phyloP scores from a whole-genome alignment of 1,140 invertebrate genomes.

The Oryctes rhinoceros region DNA sequence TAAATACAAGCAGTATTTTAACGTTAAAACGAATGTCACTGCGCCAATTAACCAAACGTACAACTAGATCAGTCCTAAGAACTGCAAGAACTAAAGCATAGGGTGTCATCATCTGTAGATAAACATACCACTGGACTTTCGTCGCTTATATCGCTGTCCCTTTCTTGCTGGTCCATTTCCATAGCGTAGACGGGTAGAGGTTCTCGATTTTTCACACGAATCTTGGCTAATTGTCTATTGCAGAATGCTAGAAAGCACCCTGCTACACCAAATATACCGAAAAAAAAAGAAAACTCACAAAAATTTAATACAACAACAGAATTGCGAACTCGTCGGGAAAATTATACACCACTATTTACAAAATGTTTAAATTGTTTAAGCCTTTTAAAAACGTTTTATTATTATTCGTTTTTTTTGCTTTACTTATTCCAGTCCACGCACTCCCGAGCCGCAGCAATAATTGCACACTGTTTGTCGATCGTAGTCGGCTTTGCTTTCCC shows the following conservation, averaged over 20 bases:
- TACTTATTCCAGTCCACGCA: constrained; percentile 7
- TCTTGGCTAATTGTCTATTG: constrained; percentile 69
- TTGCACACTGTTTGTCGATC: background rate
- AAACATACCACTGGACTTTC: constrained; percentile 68
- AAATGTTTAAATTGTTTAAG: background rate
- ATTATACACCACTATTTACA: constrained; percentile 24
- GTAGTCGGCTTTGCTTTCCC: background rate
- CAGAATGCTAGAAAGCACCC: constrained; percentile 59
- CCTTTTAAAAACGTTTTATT: background rate
- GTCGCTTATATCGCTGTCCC: constrained; percentile 77
- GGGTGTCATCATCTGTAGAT: background rate
- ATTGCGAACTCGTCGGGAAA: background rate
- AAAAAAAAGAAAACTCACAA: constrained; percentile 44
- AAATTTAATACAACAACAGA: background rate
- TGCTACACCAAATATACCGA: constrained; percentile 45
- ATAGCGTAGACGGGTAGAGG: constrained; percentile 86
- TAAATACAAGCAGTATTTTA: too few relatives aligned
- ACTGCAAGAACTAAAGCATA: background rate
- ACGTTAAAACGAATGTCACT: too few relatives aligned
- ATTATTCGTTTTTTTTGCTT: too few relatives aligned
- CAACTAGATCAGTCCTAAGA: background rate
- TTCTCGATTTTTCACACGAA: constrained; percentile 90
- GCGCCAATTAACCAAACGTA: background rate
- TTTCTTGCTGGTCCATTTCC: constrained; percentile 79
- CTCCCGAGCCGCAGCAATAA: background rate